A percentile compares a stretch with the other conserved stretches of the same genome.
phyloP scores from a whole-genome alignment of 2,797 vertebrate species.

The Percopsis omiscomaycus region DNA sequence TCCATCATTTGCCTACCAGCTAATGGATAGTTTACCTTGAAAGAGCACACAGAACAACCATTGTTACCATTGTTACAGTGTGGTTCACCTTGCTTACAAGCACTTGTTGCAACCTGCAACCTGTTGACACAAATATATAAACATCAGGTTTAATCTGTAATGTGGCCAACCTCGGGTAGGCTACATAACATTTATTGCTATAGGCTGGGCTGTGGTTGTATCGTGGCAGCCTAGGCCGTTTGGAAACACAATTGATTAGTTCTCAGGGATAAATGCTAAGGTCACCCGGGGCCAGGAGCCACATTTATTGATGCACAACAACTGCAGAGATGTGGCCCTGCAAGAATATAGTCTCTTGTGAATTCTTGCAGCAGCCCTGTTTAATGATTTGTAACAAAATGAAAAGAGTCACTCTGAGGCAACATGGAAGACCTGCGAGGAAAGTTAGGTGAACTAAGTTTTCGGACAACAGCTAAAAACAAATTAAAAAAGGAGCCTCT shows the following conservation, averaged over 20 bases:
- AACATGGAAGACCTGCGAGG: slow-evolving; percentile 17
- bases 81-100: too few species aligned
- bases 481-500: not conserved
- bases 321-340: slow-evolving; percentile 56
- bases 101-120: too few species aligned
- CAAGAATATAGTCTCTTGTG: slow-evolving; percentile 33
- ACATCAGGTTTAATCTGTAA: slow-evolving; percentile 3
- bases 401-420: slow-evolving; percentile 23
- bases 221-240: slow-evolving; percentile 32
- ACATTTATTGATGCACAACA: slow-evolving; percentile 62
- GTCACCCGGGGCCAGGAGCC: slow-evolving; percentile 53
- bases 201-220: slow-evolving; percentile 24
- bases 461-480: slow-evolving; percentile 22
- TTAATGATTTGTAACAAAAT: slow-evolving; percentile 58
- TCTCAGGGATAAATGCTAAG: slow-evolving; percentile 48
- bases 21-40: slow-evolving; percentile 39
- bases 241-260: slow-evolving; percentile 64
- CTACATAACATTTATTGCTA: slow-evolving; percentile 17
- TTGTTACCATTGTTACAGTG: too few species aligned
- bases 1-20: slow-evolving; percentile 37
- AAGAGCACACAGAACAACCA: not conserved
- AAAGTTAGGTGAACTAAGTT: slow-evolving; percentile 40
- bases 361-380: slow-evolving; percentile 24
- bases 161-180: slow-evolving; percentile 19
- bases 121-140: slow-evolving; percentile 32